Evolutionary conservation across 1,140 invertebrate genomes (phyloP).

Genomic region (Telenomus remus): DNA sequence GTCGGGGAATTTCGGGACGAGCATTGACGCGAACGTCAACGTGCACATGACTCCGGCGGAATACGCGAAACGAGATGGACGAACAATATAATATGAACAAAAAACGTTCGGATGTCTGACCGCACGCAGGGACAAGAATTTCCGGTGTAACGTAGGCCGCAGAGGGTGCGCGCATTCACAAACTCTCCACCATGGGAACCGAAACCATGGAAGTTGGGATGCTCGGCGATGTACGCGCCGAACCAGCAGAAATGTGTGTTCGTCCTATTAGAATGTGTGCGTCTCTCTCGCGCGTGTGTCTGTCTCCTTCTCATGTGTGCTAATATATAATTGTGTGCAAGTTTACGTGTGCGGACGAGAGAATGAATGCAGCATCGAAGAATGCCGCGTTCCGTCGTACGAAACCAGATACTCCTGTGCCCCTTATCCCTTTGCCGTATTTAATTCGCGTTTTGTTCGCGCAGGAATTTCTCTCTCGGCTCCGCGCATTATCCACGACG

Average conservation of each 20-base stretch:
- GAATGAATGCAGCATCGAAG: slow-evolving; percentile 62
- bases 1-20: too few relatives aligned
- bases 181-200: slow-evolving; percentile 59
- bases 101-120: slow-evolving; percentile 26
- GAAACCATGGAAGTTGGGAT: slow-evolving; percentile 63
- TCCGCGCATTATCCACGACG: slow-evolving; percentile 33
- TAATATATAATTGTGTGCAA: background rate
- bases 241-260: slow-evolving; percentile 40
- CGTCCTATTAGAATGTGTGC: background rate
- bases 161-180: slow-evolving; percentile 29
- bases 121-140: slow-evolving; percentile 39
- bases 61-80: background rate
- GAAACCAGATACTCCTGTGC: slow-evolving; percentile 69
- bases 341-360: slow-evolving; percentile 5
- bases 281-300: background rate
- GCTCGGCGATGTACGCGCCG: slow-evolving; percentile 42
- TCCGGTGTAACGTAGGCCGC: slow-evolving; percentile 24
- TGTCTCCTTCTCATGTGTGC: background rate
- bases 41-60: too few relatives aligned
- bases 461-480: slow-evolving; percentile 45
- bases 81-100: slow-evolving; percentile 23
- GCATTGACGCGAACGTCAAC: too few relatives aligned
- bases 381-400: slow-evolving; percentile 61
- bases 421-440: slow-evolving; percentile 55
- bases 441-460: slow-evolving; percentile 59